Evolutionary conservation across 1,140 invertebrate species (phyloP).

Genomic region (Dendrolimus punctatus): DNA sequence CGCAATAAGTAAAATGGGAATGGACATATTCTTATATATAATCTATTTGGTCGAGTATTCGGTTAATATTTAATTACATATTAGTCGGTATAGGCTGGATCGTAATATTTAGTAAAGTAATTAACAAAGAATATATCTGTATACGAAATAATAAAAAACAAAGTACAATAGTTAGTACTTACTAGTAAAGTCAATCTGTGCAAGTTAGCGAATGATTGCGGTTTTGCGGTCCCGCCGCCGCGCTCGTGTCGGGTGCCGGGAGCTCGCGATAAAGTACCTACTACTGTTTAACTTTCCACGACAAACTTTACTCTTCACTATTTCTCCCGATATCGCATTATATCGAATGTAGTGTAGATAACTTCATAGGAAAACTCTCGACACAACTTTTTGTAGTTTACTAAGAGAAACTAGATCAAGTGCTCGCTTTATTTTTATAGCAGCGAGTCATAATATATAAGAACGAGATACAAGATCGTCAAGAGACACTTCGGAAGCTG

Average conservation of each 20-base stretch:
- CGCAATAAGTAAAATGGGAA: no score
- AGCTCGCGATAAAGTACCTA: slow-evolving; percentile 19
- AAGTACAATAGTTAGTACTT: not conserved
- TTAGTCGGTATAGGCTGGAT: no score
- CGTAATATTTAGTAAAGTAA: no score
- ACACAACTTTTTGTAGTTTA: slow-evolving; percentile 13
- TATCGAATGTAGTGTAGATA: slow-evolving; percentile 17
- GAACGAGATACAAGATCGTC: not conserved
- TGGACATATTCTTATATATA: no score
- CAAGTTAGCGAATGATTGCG: slow-evolving; percentile 24
- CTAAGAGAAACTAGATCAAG: slow-evolving; percentile 14
- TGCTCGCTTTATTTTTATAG: not conserved
- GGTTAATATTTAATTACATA: no score
- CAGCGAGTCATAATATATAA: no score
- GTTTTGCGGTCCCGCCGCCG: slow-evolving; percentile 13
- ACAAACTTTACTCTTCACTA: slow-evolving; percentile 21
- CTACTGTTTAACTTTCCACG: slow-evolving; percentile 23
- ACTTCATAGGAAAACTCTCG: slow-evolving; percentile 11
- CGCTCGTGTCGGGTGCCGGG: not conserved
- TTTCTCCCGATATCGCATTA: slow-evolving; percentile 21
- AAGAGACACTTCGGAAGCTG: not conserved
- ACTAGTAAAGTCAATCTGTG: slow-evolving; percentile 13
- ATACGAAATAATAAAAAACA: slow-evolving; percentile 9
- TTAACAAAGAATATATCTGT: not conserved
- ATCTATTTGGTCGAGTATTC: no score